Percentiles rank a stretch among this genome's conserved stretches.
These are phyloP conservation scores for Hydraecia micacea DNA, from an alignment of 2,888 invertebrate genomes.

Conservation along the genomic window DNA sequence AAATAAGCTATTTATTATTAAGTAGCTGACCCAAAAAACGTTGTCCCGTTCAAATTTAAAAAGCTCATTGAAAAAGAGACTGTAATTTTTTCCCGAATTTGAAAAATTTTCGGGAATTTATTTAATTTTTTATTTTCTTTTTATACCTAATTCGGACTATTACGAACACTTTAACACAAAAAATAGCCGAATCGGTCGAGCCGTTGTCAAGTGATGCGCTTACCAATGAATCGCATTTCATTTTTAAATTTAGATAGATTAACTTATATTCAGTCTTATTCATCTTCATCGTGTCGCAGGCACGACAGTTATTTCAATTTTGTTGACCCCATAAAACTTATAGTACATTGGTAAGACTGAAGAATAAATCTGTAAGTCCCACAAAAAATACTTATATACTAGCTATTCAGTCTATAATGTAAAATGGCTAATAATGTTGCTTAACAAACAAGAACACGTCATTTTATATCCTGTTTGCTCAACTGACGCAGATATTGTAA, in stretches of 20 bases:
- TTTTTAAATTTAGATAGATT: neutral
- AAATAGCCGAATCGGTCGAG: neutral
- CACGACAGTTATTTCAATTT: no score
- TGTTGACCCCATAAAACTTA: neutral
- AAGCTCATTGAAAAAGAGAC: neutral
- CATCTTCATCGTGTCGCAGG: no score
- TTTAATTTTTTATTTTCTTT: neutral
- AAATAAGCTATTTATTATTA: neutral
- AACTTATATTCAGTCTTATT: no score
- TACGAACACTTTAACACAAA: neutral
- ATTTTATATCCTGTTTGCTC: constrained; percentile 41
- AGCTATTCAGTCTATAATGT: neutral
- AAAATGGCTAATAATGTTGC: constrained; percentile 16
- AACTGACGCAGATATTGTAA: constrained; percentile 45
- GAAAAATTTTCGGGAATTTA: neutral
- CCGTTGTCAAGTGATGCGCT: neutral
- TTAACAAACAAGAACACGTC: constrained; percentile 37
- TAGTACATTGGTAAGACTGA: neutral
- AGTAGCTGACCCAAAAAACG: neutral
- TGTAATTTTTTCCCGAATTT: neutral
- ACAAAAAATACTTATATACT: neutral
- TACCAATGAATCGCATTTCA: neutral
- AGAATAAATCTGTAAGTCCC: neutral
- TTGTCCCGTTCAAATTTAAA: neutral
- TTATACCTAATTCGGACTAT: neutral